Base-by-base conservation (phyloP, 2,888 invertebrate species). In the Agrochola circellaris region DNA sequence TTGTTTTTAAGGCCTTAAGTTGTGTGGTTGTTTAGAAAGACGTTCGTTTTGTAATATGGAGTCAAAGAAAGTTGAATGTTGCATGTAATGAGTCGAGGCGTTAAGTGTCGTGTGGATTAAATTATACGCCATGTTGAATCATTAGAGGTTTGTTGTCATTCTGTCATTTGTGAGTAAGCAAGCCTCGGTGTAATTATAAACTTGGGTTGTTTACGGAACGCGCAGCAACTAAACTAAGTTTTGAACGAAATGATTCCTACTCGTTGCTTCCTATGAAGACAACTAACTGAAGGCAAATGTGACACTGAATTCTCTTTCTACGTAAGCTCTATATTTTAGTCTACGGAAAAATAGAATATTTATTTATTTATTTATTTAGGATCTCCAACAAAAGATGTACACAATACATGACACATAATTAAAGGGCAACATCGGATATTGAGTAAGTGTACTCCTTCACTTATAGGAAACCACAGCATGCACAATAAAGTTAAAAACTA, bases 21-120 rank as follows among this genome's bases (percentile, higher is more conserved):
- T 62, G n/a, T 26, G 3, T 61, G 34, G 17, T 48, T 13, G 6
- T 30, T 15, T 7, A 6, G 0, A 62, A 67, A 61, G 9, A 51
- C 72, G 7, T 75, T 81, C 60, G 70, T 74, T 77, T 84, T 79
- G 67, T 81, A 79, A 75, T 76, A 71, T 68, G 51, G 65, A 79
- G 70, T 82, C 65, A 82, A 84, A 84, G 82, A 80, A 86, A 85
- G 83, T 84, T 83, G 86, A 87, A 84, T 87, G 83, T 84, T 72
- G 83, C 84, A 70, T 83, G 75, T 85, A 86, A 87, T 85, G 80
- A 85, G 81, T 80, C 71, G 74, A 81, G 87, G 83, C 87, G 77
- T 87, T 82, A 83, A 85, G 81, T 87, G 86, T 85, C 85, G 83
- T 85, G 80, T 80, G 83, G 81, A 87, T 87, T 85, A 86, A 87